These are phyloP conservation scores for Agonopterix subpropinquella DNA, from an alignment of 2,888 invertebrate species.

Conservation along the genomic window DNA sequence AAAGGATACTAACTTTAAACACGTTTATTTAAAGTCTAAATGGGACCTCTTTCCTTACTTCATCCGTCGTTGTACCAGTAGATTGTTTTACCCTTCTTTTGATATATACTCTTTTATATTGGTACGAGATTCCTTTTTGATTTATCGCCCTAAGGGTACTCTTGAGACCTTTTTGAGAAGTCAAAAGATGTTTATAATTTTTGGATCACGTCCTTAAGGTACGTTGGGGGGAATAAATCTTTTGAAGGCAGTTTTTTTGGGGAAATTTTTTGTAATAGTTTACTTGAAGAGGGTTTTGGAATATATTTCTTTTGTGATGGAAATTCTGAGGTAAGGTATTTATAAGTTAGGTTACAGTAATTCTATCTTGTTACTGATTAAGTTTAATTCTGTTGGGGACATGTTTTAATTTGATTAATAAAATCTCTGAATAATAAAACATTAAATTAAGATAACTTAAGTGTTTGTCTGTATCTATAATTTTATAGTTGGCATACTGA, in stretches of 20 bases:
- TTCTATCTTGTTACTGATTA: too few relatives aligned
- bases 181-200: slow-evolving; percentile 17
- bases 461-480: too few relatives aligned
- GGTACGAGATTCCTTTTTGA: slow-evolving; percentile 29
- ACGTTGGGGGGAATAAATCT: neutral
- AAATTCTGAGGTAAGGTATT: too few relatives aligned
- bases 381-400: too few relatives aligned
- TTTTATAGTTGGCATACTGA: too few relatives aligned
- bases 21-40: too few relatives aligned
- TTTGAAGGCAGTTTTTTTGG: neutral
- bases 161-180: slow-evolving; percentile 10
- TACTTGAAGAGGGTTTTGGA: neutral
- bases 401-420: too few relatives aligned
- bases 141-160: slow-evolving; percentile 19
- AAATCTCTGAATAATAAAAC: too few relatives aligned
- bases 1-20: too few relatives aligned
- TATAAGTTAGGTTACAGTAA: neutral
- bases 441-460: too few relatives aligned
- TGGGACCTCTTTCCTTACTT: neutral
- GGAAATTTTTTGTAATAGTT: too few relatives aligned
- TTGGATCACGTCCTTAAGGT: slow-evolving; percentile 4
- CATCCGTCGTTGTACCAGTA: slow-evolving; percentile 11
- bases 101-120: slow-evolving; percentile 25
- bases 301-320: neutral
- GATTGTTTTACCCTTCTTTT: slow-evolving; percentile 35